A percentile compares a stretch with the other conserved stretches of the same genome.
These are phyloP conservation scores for Melitaea cinxia DNA, from an alignment of 1,140 invertebrate species.

Conservation along the genomic window DNA sequence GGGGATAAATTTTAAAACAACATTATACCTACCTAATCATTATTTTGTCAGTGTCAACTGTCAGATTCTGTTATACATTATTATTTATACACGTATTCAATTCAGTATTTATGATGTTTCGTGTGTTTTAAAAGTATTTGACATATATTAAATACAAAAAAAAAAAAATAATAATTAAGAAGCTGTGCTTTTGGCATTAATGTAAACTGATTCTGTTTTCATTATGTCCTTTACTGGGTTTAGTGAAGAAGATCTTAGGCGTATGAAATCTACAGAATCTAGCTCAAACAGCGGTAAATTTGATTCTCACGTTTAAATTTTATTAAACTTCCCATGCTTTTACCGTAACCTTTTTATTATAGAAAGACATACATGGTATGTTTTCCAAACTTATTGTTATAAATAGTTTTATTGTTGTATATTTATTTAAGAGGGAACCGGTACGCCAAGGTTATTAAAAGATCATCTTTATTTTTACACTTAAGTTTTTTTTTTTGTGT, in stretches of 20 bases:
- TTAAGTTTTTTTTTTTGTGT: background rate
- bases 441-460: conserved; percentile 12
- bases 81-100: conserved; percentile 5
- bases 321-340: conserved; percentile 35
- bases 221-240: conserved; percentile 60
- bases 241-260: conserved; percentile 71
- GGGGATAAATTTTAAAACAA: too few species aligned
- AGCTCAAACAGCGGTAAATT: conserved; percentile 54
- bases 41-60: conserved; percentile 4
- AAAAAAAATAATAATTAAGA: background rate
- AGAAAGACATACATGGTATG: background rate
- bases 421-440: background rate
- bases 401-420: background rate
- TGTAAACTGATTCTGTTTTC: background rate
- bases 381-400: background rate
- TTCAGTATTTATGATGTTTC: background rate
- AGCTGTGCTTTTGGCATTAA: background rate
- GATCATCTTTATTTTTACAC: background rate
- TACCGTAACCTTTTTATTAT: conserved; percentile 8
- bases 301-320: conserved; percentile 26
- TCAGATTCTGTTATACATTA: background rate
- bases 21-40: too few species aligned
- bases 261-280: conserved; percentile 61
- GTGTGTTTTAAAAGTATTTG: background rate
- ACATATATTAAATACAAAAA: too few species aligned